phyloP scores from a whole-genome alignment of 53 echinoderm and acorn worm genomes.

The Mesocentrotus franciscanus region DNA sequence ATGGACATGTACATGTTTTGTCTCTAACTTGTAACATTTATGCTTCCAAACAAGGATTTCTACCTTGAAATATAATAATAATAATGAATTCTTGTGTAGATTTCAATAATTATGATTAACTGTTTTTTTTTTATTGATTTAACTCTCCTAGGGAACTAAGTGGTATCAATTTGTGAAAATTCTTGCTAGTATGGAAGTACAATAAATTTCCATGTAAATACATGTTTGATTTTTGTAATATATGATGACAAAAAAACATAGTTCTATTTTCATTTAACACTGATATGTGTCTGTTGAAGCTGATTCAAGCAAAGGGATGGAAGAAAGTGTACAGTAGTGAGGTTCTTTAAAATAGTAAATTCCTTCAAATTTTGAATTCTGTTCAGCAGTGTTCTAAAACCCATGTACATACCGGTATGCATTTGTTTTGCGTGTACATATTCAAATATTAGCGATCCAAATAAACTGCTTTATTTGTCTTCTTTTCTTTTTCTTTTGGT shows the following conservation, averaged over 20 bases:
- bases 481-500: not conserved
- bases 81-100: slow-evolving; percentile 3
- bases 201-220: not conserved
- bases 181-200: not conserved
- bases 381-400: not conserved
- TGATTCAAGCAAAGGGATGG: not conserved
- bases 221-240: not conserved
- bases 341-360: not conserved
- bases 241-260: not conserved
- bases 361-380: not conserved
- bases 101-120: not conserved
- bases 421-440: slow-evolving; percentile 43
- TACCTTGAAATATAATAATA: slow-evolving; percentile 41
- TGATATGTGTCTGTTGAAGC: not conserved
- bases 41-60: slow-evolving; percentile 29
- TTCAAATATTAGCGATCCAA: not conserved
- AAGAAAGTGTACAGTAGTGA: not conserved
- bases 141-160: no score
- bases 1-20: not conserved
- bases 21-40: not conserved
- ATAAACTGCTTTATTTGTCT: not conserved
- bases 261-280: slow-evolving; percentile 17
- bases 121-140: no score
- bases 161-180: not conserved
- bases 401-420: slow-evolving; percentile 4